phyloP scores from a whole-genome alignment of 2,888 invertebrate species.

The Glomeris marginata region DNA sequence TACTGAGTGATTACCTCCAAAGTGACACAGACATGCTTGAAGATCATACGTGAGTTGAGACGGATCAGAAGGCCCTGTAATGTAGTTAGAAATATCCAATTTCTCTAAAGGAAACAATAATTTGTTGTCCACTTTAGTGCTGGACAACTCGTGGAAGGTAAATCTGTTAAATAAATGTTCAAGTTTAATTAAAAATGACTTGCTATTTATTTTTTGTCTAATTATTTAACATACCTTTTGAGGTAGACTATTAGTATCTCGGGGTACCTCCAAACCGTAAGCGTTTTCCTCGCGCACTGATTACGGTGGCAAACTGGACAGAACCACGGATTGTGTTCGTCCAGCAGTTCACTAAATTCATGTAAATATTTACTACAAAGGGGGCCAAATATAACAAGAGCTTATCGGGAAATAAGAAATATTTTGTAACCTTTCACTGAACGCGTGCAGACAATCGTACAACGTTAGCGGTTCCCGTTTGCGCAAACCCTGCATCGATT shows the following conservation, averaged over 20 bases:
- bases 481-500: conserved; percentile 35
- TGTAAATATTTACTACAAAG: conserved; percentile 11
- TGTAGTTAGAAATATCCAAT: conserved; percentile 37
- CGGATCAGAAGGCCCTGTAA: conserved; percentile 28
- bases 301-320: conserved; percentile 45
- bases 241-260: conserved; percentile 47
- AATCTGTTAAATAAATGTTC: conserved; percentile 33
- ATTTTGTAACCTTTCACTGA: conserved; percentile 35
- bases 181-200: not conserved
- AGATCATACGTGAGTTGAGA: conserved; percentile 39
- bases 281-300: conserved; percentile 46
- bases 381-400: not conserved
- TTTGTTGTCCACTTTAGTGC: conserved; percentile 45
- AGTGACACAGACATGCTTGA: conserved; percentile 47
- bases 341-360: conserved; percentile 41
- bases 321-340: conserved; percentile 49
- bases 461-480: conserved; percentile 40
- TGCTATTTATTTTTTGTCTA: not conserved
- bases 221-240: conserved; percentile 35
- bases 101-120: conserved; percentile 43
- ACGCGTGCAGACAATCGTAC: conserved; percentile 45
- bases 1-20: conserved; percentile 37
- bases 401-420: not conserved
- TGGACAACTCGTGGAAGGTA: conserved; percentile 44
- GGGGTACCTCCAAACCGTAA: conserved; percentile 46